Conservation (phyloP, 2,113 vertebrate species). For the Myrmecobius fasciatus region DNA sequence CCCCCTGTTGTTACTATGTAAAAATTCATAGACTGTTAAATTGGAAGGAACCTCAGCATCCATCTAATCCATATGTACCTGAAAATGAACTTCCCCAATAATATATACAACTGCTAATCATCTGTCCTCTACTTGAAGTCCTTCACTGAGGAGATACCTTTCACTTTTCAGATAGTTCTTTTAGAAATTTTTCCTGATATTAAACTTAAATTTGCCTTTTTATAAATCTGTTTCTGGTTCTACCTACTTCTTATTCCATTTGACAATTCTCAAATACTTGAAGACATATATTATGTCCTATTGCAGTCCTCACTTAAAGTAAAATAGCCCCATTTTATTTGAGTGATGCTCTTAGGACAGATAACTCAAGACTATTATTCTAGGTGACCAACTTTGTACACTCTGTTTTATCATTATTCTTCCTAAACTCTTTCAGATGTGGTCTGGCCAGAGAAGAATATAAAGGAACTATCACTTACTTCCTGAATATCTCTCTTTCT, state of each 20-base stretch:
- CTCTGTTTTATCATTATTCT: neutral
- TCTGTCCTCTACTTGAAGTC: neutral
- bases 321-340: neutral
- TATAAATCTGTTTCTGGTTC: neutral
- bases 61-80: neutral
- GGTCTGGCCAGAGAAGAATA: neutral
- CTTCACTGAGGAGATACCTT: neutral
- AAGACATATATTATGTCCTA: neutral
- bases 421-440: neutral
- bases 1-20: neutral
- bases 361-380: neutral
- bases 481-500: neutral
- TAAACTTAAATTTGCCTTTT: neutral
- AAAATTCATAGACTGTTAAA: neutral
- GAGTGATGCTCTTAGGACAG: neutral
- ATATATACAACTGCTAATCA: neutral
- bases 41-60: neutral
- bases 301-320: neutral
- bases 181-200: neutral
- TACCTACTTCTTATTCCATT: neutral
- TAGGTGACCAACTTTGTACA: neutral
- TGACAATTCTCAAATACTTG: too few relatives aligned
- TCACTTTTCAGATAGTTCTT: neutral
- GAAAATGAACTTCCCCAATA: neutral
- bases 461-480: neutral